Evolutionary conservation across 2,113 vertebrate species (phyloP).

Genomic region (Eptesicus fuscus): DNA sequence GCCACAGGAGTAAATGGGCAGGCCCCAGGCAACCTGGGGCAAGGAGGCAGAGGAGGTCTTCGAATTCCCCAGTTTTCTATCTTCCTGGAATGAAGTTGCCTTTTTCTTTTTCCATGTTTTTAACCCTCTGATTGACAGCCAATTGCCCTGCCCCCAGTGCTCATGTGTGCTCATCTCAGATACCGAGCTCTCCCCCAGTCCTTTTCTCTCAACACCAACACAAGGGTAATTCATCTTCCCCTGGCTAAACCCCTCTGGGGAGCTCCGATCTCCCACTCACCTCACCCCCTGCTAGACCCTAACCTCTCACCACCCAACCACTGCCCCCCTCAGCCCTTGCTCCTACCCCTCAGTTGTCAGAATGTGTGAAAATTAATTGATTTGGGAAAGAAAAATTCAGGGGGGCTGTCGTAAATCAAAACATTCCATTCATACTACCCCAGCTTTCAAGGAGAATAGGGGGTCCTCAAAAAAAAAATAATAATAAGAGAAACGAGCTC

Average conservation of each 20-base stretch:
- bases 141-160: neutral
- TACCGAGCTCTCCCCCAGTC: slow-evolving; percentile 37
- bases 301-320: slow-evolving; percentile 31
- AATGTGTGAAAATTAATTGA: slow-evolving; percentile 71
- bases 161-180: slow-evolving; percentile 21
- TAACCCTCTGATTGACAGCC: slow-evolving; percentile 2
- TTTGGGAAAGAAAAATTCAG: slow-evolving; percentile 64
- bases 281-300: rapidly evolving
- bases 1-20: neutral
- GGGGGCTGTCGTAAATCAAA: slow-evolving; percentile 73
- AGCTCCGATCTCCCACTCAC: neutral
- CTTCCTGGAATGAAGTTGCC: neutral
- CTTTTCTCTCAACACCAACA: slow-evolving; percentile 61
- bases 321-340: neutral
- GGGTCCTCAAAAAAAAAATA: slow-evolving; percentile 58
- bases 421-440: slow-evolving; percentile 78
- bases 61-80: neutral
- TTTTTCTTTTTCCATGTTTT: slow-evolving; percentile 6
- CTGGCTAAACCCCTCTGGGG: slow-evolving; percentile 22
- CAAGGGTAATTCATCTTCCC: slow-evolving; percentile 61
- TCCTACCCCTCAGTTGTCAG: slow-evolving; percentile 3
- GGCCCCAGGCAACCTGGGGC: neutral
- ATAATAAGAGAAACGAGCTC: neutral
- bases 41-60: neutral
- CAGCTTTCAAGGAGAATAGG: slow-evolving; percentile 66